Evolutionary conservation across 1,140 invertebrate species (phyloP), one percentile per base, ranked within the genome.

Genomic region (Lysiphlebus fabarum): DNA sequence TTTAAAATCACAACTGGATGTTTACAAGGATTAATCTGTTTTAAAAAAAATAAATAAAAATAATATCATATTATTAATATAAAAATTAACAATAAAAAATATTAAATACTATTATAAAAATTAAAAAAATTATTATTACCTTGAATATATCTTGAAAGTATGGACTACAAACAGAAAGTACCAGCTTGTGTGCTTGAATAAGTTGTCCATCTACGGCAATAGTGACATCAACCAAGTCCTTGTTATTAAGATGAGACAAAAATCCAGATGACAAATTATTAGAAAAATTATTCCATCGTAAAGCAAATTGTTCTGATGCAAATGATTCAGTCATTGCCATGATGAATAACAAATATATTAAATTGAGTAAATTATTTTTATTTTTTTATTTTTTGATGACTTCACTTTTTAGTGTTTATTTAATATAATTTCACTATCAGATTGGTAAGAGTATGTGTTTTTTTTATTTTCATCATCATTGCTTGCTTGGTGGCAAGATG

Each of bases 81-180:
- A 48, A 34, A 38, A 7, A 34, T 26, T 17, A 38, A 40, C 48
- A 40, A 48, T 10, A 14, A 12, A 34, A 9, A 5, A 10, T 47
- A 14, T 2, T 26, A 26, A 26, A 47, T 14, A 47, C 14, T 6
- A 5, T 10, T 47, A 10, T 47, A 9, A n/a, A 5, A 14, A 48
- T 56, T 12, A 49, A 9, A 7, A n/a, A 48, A 53, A 48, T 76
- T 89, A 84, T 76, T 86, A 86, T 69, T 44, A 87, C 83, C 73
- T 88, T 87, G 73, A 92, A 91, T 73, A 92, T 84, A 75, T 87
- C 86, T 79, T 89, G 89, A 76, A 93, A 92, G 80, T 90, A 92
- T 49, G 89, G 87, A 72, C 88, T 90, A 74, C 90, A 91, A 63
- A 91, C 84, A 60, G 88, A 89, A 58, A 90, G 75, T 55, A 92